A percentile compares a stretch with the other conserved stretches of the same genome.
Conservation (phyloP, 2,113 vertebrate genomes). For the Eulacestoma nigropectus region DNA sequence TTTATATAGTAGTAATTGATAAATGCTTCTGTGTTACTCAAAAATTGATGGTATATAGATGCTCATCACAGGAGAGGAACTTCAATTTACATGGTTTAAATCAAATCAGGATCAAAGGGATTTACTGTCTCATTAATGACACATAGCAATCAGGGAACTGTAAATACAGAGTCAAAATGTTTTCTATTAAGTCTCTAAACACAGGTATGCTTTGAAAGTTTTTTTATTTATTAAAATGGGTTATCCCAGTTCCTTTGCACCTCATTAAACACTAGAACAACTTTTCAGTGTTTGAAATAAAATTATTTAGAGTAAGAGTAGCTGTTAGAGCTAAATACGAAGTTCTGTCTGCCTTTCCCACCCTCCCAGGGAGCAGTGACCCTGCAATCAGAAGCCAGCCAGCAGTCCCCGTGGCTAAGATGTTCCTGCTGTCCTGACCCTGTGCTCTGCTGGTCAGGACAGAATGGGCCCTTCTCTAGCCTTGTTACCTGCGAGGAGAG, state of each 20-base stretch:
- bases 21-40: neutral
- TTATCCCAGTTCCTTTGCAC: neutral
- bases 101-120: neutral
- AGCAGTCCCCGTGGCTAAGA: fast-evolving
- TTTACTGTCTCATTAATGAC: neutral
- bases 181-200: neutral
- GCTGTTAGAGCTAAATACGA: neutral
- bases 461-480: neutral
- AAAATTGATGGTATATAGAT: neutral
- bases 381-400: neutral
- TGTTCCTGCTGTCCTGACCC: neutral
- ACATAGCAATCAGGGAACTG: neutral
- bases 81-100: neutral
- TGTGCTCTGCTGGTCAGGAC: neutral
- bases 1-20: neutral
- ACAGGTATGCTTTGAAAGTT: neutral
- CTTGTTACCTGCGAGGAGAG: neutral
- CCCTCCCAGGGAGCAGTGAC: neutral
- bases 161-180: neutral
- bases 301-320: neutral
- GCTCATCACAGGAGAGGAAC: neutral
- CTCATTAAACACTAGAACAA: neutral
- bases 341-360: neutral
- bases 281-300: neutral
- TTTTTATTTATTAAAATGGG: neutral